phyloP scores from a whole-genome alignment of 2,113 vertebrate genomes.

The Alligator sinensis region DNA sequence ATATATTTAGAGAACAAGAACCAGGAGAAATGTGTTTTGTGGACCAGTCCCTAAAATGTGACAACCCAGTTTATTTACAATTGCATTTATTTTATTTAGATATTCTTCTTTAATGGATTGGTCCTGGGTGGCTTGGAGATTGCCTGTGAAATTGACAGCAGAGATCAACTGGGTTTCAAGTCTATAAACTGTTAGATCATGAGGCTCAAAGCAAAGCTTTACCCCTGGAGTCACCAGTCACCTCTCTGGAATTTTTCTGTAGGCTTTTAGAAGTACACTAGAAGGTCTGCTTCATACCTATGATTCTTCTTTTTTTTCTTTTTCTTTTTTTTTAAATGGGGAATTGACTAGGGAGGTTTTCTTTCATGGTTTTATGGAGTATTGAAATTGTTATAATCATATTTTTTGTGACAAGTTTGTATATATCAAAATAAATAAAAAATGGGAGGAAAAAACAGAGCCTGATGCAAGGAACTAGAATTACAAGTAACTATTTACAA shows the following conservation, averaged over 20 bases:
- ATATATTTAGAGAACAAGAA: neutral
- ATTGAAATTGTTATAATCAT: neutral
- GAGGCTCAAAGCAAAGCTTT: neutral
- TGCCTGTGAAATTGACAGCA: no score
- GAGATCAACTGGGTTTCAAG: neutral
- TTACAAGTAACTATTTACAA: neutral
- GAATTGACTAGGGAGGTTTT: neutral
- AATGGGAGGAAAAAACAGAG: neutral
- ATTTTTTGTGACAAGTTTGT: neutral
- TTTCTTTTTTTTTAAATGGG: neutral
- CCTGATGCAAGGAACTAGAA: neutral
- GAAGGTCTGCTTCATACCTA: neutral
- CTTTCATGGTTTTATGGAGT: neutral
- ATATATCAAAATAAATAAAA: neutral
- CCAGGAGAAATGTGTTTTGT: neutral
- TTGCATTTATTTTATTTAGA: neutral
- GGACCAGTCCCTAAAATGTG: neutral
- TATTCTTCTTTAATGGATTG: neutral
- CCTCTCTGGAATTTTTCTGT: neutral
- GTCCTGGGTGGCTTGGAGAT: neutral
- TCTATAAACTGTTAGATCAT: neutral
- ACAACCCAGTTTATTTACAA: neutral
- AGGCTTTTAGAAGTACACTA: neutral
- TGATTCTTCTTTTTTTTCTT: neutral
- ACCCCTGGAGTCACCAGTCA: neutral